A percentile compares a stretch with the other conserved stretches of the same genome.
Conservation (phyloP, 1,140 invertebrate genomes). For the Muscidifurax raptorellus region DNA sequence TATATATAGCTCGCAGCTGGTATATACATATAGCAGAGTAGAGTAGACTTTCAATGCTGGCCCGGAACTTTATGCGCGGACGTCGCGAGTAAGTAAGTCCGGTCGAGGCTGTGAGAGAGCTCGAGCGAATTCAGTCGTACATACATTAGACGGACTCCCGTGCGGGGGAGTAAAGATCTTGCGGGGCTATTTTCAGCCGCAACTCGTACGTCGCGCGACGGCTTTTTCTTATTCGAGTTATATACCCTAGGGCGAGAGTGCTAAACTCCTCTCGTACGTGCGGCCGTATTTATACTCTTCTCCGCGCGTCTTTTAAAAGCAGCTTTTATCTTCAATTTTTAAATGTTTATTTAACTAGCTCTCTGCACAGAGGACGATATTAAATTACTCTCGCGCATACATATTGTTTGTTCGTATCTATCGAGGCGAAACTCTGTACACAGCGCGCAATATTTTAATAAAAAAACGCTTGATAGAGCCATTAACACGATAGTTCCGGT, state of each 20-base stretch:
- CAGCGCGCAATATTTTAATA: background rate
- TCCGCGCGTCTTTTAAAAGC: too few relatives aligned
- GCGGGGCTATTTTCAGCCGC: background rate
- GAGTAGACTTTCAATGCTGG: background rate
- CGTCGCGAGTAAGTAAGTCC: conserved; percentile 17
- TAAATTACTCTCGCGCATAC: too few relatives aligned
- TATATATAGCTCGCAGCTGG: background rate
- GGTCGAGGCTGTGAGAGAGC: background rate
- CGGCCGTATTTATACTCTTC: background rate
- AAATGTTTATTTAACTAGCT: too few relatives aligned
- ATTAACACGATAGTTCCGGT: background rate
- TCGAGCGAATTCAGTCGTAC: background rate
- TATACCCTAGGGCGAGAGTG: background rate
- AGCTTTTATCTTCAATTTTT: too few relatives aligned
- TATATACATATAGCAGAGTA: background rate
- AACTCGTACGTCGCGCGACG: background rate
- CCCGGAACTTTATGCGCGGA: conserved; percentile 12
- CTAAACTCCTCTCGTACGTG: background rate
- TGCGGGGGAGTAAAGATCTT: background rate
- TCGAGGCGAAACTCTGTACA: too few relatives aligned
- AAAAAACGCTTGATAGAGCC: background rate
- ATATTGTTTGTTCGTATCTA: too few relatives aligned
- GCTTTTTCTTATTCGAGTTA: background rate
- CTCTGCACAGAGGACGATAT: too few relatives aligned
- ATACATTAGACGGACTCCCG: background rate